phyloP scores from a whole-genome alignment of 2,888 invertebrate species.

The Drosophila atripex region DNA sequence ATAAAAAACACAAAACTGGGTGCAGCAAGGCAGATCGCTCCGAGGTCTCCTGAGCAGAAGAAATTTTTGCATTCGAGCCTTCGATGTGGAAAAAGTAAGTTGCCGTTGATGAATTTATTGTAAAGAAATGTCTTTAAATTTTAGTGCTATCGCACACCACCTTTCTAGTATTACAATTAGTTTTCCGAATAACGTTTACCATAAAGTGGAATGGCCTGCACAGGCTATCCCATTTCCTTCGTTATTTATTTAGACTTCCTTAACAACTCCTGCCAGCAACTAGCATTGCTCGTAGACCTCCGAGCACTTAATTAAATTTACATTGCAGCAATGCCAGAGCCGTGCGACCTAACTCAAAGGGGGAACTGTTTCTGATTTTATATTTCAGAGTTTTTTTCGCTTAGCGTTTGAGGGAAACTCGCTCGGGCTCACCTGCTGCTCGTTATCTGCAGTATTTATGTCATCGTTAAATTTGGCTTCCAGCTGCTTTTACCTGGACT shows the following conservation, averaged over 20 bases:
- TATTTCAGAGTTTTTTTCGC: constrained; percentile 12
- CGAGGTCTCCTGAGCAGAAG: constrained; percentile 19
- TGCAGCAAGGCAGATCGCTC: constrained; percentile 39
- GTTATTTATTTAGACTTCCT: background rate
- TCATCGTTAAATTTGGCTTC: constrained; percentile 74
- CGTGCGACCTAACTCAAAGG: constrained; percentile 8
- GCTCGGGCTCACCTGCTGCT: constrained; percentile 57
- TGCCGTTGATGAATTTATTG: constrained; percentile 1
- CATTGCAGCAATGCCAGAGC: constrained; percentile 11
- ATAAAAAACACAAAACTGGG: constrained; percentile 18
- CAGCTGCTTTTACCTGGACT: constrained; percentile 68
- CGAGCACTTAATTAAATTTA: constrained; percentile 10
- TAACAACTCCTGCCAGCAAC: background rate
- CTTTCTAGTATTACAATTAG: constrained; percentile 3
- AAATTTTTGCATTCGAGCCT: constrained; percentile 11
- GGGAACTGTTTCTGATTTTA: constrained; percentile 25
- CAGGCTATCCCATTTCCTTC: background rate
- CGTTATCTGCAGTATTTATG: constrained; percentile 75
- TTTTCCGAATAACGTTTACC: background rate
- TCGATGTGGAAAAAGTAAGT: background rate
- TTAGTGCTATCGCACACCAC: background rate
- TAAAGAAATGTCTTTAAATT: background rate
- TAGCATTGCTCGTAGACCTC: background rate
- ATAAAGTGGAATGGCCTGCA: background rate
- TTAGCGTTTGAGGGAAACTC: constrained; percentile 35